Base-by-base conservation (phyloP, 2,797 vertebrate genomes). In the Manis crassicaudata region DNA sequence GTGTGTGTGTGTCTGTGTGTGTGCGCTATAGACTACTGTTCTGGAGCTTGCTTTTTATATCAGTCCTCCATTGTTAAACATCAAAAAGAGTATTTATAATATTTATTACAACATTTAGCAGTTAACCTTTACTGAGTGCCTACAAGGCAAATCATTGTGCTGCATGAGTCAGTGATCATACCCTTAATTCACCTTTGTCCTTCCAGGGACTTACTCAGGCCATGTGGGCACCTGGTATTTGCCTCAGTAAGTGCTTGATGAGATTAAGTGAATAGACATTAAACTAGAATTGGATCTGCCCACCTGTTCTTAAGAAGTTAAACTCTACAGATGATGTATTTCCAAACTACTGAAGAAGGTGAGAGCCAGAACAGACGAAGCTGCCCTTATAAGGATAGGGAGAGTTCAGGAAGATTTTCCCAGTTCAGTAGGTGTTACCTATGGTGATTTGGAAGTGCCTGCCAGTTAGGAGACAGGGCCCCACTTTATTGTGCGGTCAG, bases 271-370 rank as follows among this genome's bases (percentile, higher is more conserved):
- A 70, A 23, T 86, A 91, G 58, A 85, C 16, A 92, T 87, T 89
- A 89, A 92, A 79, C n/a, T 58, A 77, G 83, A 94, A 96, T 32
- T 85, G 84, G 46, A 65, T 89, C 54, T 93, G 56, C 87, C 76
- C 79, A 68, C 40, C 9, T 82, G 13, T 88, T 76, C 77, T 92
- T 76, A 75, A 94, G 92, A 92, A 97, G 32, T 92, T 88, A 54
- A 88, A 75, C 25, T 90, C 77, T 94, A 73, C 32, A 35, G 52
- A 60, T 75, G 94, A 95, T 91, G 4, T 58, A 72, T 77, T 95
- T 54, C 76, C 96, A 94, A 96, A 92, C 91, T 81, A 46, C 70
- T 68, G 58, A 77, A 65, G 60, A 56, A 82, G 63, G 60, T 37
- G 50, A 88, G 65, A 89, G 56, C n/a, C 86, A 68, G 70, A 70